Evolutionary conservation across 1,140 invertebrate species (phyloP), one percentile per base, ranked within the genome.

Genomic region (Drosophila mauritiana): DNA sequence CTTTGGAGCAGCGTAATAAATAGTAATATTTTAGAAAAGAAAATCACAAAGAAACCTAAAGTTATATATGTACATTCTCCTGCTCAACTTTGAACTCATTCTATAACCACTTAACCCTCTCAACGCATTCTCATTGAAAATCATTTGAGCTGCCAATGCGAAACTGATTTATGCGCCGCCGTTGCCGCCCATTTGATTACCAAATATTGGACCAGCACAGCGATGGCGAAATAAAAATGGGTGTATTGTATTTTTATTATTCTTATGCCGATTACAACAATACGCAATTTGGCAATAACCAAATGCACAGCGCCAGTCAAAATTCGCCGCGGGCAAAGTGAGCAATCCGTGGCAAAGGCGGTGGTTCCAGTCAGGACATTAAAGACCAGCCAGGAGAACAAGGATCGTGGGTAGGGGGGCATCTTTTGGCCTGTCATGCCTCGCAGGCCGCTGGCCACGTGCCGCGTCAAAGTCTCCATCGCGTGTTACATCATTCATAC

Each of bases 401-500:
- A 17, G 48, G 8, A 51, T 1, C 45, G 15, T 11, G 6, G 4
- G 27, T 8, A 17, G 48, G 48, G 48, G 48, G 46, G 36, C 22
- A 72, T 56, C 53, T 51, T 52, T 54, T 54, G 45, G 75, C 27
- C 82, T 86, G 84, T 80, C 85, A 89, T 83, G 63, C 72, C 69
- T 59, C 72, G 72, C 75, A 57, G 85, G 69, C 78, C 65, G 69
- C 69, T 76, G 72, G 86, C 81, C 86, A 90, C 81, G 86, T 90
- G 86, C 77, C 80, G 85, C 65, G 56, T 55, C 72, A 75, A 58
- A 70, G 68, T 70, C 68, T 57, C 59, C 72, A 86, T 92, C 91
- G 91, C 91, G 91, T 92, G 91, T 92, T 92, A 92, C 81, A 91
- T 92, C 91, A 92, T 92, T 92, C 91, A 92, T 92, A 92, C 83